Percentiles rank a stretch among this genome's conserved stretches.
phyloP scores from a whole-genome alignment of 2,113 vertebrate genomes.

The Pygoscelis adeliae region DNA sequence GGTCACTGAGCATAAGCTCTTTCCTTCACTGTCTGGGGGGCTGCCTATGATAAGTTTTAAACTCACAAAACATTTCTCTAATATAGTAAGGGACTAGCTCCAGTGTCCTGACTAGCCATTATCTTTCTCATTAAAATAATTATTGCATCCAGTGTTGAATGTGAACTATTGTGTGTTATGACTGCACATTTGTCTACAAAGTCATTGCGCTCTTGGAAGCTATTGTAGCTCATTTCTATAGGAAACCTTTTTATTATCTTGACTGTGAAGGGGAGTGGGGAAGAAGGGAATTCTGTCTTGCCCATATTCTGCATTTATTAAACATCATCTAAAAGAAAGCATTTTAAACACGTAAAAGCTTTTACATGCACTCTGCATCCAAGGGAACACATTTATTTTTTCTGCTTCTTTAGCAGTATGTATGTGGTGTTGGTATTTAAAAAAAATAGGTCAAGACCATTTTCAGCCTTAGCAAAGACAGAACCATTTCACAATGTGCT shows the following conservation, averaged over 20 bases:
- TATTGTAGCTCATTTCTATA: slow-evolving; percentile 54
- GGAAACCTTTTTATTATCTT: slow-evolving; percentile 52
- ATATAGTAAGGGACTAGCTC: slow-evolving; percentile 23
- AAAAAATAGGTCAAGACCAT: slow-evolving; percentile 51
- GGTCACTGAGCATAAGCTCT: not conserved
- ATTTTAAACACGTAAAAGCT: slow-evolving; percentile 53
- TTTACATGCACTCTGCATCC: slow-evolving; percentile 53
- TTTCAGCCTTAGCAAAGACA: not conserved
- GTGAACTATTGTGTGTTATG: slow-evolving; percentile 55
- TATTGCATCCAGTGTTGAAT: slow-evolving; percentile 7
- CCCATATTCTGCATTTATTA: slow-evolving; percentile 47
- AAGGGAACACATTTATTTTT: slow-evolving; percentile 40
- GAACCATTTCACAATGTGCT: not conserved
- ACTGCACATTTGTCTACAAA: slow-evolving; percentile 51
- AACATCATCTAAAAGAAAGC: slow-evolving; percentile 20
- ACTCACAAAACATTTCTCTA: slow-evolving; percentile 30
- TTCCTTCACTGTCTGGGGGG: not conserved
- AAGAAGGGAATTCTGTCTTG: slow-evolving; percentile 55
- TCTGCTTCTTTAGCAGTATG: slow-evolving; percentile 23
- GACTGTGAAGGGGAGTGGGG: slow-evolving; percentile 3
- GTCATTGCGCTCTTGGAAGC: slow-evolving; percentile 52
- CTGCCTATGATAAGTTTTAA: slow-evolving; percentile 18
- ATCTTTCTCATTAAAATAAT: slow-evolving; percentile 68
- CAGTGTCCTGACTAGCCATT: slow-evolving; percentile 30
- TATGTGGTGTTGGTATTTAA: not conserved